Conservation (phyloP, 2,113 vertebrate species). For the Amazona guildingii region DNA sequence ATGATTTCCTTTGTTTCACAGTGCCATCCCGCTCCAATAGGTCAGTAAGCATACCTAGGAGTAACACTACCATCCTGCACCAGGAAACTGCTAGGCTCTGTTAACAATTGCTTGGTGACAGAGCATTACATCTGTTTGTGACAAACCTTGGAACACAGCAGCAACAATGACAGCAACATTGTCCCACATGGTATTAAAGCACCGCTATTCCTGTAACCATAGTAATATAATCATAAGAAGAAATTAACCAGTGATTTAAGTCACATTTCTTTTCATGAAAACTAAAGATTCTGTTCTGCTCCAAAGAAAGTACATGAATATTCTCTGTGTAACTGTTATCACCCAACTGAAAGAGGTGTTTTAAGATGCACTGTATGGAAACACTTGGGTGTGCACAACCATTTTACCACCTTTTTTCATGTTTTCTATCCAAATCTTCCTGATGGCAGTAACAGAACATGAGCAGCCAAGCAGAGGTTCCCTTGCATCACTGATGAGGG, state of each 20-base stretch:
- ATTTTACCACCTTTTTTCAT: not conserved
- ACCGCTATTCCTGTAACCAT: not conserved
- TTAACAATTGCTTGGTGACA: not conserved
- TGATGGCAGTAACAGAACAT: rapidly evolving
- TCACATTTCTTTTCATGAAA: not conserved
- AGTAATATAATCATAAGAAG: not conserved
- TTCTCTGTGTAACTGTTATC: not conserved
- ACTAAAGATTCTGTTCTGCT: not conserved
- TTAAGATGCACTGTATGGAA: not conserved
- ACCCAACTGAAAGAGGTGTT: not conserved
- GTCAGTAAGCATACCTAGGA: not conserved
- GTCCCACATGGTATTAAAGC: not conserved
- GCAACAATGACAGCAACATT: not conserved
- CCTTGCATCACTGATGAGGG: not conserved
- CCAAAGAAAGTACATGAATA: not conserved
- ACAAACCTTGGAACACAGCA: not conserved
- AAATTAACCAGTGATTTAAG: not conserved
- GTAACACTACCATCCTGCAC: not conserved
- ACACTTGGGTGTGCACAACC: not conserved
- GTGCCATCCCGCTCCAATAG: rapidly evolving
- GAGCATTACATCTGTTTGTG: not conserved
- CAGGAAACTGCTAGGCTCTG: not conserved
- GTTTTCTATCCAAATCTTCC: not conserved
- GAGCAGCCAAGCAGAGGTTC: not conserved
- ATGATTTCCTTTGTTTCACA: not conserved